phyloP scores from a whole-genome alignment of 1,140 invertebrate species.

The Daktulosphaira vitifoliae region DNA sequence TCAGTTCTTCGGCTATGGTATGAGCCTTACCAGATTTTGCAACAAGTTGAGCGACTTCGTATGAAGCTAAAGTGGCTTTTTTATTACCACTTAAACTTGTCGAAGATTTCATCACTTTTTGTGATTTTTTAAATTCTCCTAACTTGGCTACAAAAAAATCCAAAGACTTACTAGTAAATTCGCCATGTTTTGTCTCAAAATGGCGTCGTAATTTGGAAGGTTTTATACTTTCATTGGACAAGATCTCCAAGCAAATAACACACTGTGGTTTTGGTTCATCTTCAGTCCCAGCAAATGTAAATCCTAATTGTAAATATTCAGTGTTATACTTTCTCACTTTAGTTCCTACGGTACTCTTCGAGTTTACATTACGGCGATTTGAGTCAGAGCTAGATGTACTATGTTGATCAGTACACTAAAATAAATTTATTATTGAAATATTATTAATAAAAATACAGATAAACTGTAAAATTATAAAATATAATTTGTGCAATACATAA shows the following conservation, averaged over 20 bases:
- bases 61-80: slow-evolving; percentile 37
- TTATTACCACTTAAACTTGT: neutral
- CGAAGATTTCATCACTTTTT: neutral
- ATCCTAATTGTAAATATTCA: neutral
- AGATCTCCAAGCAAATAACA: neutral
- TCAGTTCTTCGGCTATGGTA: slow-evolving; percentile 42
- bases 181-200: slow-evolving; percentile 14
- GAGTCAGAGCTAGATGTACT: no score
- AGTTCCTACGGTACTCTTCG: no score
- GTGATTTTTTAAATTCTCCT: slow-evolving; percentile 8
- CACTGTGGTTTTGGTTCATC: neutral
- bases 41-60: slow-evolving; percentile 37
- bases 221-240: neutral
- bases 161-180: slow-evolving; percentile 20
- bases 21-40: slow-evolving; percentile 34
- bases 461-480: no score
- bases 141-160: slow-evolving; percentile 19
- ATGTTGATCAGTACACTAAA: no score
- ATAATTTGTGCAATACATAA: no score
- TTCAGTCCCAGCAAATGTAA: neutral
- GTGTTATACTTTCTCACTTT: neutral
- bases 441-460: no score
- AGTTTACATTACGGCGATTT: no score
- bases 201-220: slow-evolving; percentile 27
- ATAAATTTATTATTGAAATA: no score